Evolutionary conservation across 2,888 invertebrate species (phyloP), one percentile per base, ranked within the genome.

Genomic region (Dasypogon diadema): DNA sequence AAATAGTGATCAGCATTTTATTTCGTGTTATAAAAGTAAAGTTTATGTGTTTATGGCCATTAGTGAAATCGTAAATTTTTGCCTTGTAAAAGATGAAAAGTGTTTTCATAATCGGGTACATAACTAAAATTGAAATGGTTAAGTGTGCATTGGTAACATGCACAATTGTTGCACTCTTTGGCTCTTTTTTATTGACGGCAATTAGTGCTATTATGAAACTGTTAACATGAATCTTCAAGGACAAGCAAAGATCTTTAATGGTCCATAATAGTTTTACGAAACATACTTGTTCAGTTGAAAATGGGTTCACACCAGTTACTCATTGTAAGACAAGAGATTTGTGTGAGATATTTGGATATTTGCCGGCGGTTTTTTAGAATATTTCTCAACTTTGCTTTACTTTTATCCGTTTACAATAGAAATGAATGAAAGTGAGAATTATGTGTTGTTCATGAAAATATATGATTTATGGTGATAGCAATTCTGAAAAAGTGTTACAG

Each of bases 41-140:
- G 18, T 76, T 77, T 77, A 77, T 77, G 77, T 46, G 37, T 75
- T 75, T 77, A 77, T 77, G 77, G 63, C 60, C 72, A 72, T 77
- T 77, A 77, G 75, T 75, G 70, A 77, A 60, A 58, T 77, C 77
- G 72, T 77, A 77, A 77, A 75, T 42, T 26, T 56, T 68, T 56
- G 21, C 42, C 72, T 55, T 73, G 37, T 42, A 16, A 42, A n/a
- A n/a, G 34, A 56, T 22, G 56, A 24, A 73, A 73, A 73, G 42
- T 73, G 72, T 73, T 73, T 30, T 60, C 21, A 34, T 26, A 60
- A 60, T 60, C 30, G 60, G 3, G 21, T 37, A 21, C 18, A 10
- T 21, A 12, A 12, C 60, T 34, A 24, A 18, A 34, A 42, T 42
- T 8, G 54, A 10, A 54, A 54, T 22, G 18, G 54, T 18, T 54